Conservation (phyloP, 1,140 invertebrate genomes). For the Ylistrum balloti region DNA sequence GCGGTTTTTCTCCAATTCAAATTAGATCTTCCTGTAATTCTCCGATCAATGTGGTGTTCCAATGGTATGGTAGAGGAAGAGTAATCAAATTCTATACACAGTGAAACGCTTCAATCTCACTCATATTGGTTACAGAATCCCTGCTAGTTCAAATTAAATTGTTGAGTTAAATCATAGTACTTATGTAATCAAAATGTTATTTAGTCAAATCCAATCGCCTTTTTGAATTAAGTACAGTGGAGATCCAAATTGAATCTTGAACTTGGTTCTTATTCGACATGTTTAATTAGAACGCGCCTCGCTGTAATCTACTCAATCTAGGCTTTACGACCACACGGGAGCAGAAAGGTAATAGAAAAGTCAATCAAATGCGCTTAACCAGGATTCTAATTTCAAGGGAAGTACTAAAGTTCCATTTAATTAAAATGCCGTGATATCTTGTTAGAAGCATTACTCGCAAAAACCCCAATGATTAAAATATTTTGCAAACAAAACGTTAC, state of each 20-base stretch:
- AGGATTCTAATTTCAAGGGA: constrained; percentile 5
- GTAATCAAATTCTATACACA: not conserved
- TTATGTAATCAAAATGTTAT: constrained; percentile 39
- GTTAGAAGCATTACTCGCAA: not conserved
- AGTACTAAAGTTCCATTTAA: constrained; percentile 31
- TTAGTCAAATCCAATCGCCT: constrained; percentile 2
- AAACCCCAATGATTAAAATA: not conserved
- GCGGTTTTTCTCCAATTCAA: not conserved
- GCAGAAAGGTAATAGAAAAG: constrained; percentile 2
- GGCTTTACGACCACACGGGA: not conserved
- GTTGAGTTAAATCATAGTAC: constrained; percentile 10
- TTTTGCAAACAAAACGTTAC: constrained; percentile 26
- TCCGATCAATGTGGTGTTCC: not conserved
- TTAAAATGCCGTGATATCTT: constrained; percentile 3
- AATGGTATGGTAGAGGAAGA: not conserved
- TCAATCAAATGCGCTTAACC: constrained; percentile 1
- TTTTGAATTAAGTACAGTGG: constrained; percentile 14
- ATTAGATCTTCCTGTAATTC: not conserved
- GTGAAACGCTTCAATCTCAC: not conserved
- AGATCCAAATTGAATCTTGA: constrained; percentile 35
- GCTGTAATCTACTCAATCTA: not conserved
- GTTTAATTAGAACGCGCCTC: constrained; percentile 8
- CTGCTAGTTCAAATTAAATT: constrained; percentile 35
- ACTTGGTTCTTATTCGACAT: not conserved
- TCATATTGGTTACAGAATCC: not conserved